These are phyloP conservation scores for Augochlorella aurata DNA, from an alignment of 2,888 invertebrate species.

Conservation along the genomic window DNA sequence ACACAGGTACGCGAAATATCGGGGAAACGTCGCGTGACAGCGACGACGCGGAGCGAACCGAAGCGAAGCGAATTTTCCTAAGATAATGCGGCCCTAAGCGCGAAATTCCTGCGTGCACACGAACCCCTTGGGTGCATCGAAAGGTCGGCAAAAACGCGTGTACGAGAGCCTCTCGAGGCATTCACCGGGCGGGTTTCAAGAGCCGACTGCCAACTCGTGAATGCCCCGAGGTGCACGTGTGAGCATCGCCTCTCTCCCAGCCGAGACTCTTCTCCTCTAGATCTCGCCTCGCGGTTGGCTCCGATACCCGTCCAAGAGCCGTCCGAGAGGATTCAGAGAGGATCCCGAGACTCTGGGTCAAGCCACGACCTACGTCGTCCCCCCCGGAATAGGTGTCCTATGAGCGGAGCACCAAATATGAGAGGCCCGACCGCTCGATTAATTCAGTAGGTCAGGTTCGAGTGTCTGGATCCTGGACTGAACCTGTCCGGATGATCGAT, in stretches of 20 bases:
- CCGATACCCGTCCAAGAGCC: conserved; percentile 2
- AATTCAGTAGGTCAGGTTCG: conserved; percentile 53
- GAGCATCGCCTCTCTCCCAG: conserved; percentile 63
- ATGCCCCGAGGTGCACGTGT: conserved; percentile 74
- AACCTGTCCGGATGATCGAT: conserved; percentile 19
- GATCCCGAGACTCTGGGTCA: conserved; percentile 74
- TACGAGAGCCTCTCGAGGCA: conserved; percentile 62
- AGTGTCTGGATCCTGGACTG: neutral
- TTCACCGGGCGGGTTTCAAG: conserved; percentile 73
- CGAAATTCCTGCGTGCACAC: conserved; percentile 38
- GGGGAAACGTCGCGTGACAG: conserved; percentile 3
- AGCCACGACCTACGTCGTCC: conserved; percentile 75
- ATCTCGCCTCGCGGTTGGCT: conserved; percentile 43
- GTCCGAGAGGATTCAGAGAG: conserved; percentile 11
- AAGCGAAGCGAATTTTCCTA: conserved; percentile 9
- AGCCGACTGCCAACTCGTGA: conserved; percentile 75
- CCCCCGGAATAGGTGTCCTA: conserved; percentile 49
- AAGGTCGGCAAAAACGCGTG: conserved; percentile 58
- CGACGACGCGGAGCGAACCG: neutral
- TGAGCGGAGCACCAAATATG: conserved; percentile 52
- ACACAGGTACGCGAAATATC: neutral
- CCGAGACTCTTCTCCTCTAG: conserved; percentile 34
- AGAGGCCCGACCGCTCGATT: neutral
- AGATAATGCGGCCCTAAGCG: conserved; percentile 4
- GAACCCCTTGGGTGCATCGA: conserved; percentile 32